Base-by-base conservation (phyloP, 2,797 vertebrate genomes). In the Percopsis omiscomaycus region DNA sequence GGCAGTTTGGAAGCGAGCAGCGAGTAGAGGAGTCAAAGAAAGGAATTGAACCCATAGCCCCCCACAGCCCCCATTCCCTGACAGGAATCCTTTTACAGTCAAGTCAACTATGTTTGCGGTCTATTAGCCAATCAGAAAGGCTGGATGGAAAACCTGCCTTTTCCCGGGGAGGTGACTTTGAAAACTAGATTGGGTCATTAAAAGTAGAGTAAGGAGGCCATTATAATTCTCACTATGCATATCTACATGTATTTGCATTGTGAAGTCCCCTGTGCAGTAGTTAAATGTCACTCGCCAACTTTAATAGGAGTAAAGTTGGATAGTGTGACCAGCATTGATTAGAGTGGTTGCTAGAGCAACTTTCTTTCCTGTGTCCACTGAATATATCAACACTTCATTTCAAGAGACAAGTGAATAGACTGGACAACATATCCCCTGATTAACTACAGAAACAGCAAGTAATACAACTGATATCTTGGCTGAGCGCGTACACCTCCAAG, bases 131-230 rank as follows among this genome's bases (percentile, higher is more conserved):
- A 86, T 81, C 75, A 84, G 82, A 81, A 84, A 77, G 69, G 76
- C 84, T 71, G 73, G 64, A 75, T 59, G 66, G 79, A 73, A 55
- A 72, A 68, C 74, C 70, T 73, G 82, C 87, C 78, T 74, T 61
- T 83, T 85, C 83, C 83, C 59, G 68, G 76, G 69, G 81, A 86
- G 81, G 84, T 87, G 88, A 92, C 89, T 89, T 89, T 92, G 84
- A 88, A 89, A 92, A 90, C 77, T 86, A 78, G 80, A 85, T 84
- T 81, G 83, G 87, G 82, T 91, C 88, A 92, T 92, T 91, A 90
- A 91, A 91, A 90, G 89, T 86, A 70, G 78, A 90, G 84, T 85
- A 84, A 77, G 79, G 78, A 84, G 77, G 77, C 84, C 80, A 88
- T 90, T 90, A 90, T 86, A 89, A 89, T 90, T 91, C 85, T 63